A percentile compares a stretch with the other conserved stretches of the same genome.
These are phyloP conservation scores for Sinella curviseta DNA, from an alignment of 1,140 invertebrate genomes.

Conservation along the genomic window DNA sequence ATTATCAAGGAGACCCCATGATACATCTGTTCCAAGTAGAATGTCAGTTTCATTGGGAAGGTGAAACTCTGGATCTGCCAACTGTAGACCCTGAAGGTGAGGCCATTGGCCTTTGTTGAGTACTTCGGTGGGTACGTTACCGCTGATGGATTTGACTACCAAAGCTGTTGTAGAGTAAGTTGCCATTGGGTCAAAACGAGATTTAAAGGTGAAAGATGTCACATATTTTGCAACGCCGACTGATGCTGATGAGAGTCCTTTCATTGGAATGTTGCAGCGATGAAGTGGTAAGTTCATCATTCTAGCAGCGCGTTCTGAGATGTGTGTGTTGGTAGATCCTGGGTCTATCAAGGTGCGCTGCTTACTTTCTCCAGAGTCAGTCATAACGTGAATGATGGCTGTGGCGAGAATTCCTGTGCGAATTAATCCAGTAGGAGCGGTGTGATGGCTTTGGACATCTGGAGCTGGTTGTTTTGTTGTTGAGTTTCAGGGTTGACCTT, in stretches of 20 bases:
- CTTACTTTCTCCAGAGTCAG: background rate
- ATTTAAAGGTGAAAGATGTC: background rate
- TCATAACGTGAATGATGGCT: background rate
- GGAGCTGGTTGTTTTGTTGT: background rate
- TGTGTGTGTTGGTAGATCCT: background rate
- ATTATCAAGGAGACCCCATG: background rate
- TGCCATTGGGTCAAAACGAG: background rate
- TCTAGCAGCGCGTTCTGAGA: background rate
- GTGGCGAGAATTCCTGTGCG: background rate
- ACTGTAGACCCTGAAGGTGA: background rate
- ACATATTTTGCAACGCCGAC: background rate
- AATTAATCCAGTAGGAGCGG: background rate
- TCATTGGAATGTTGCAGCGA: background rate
- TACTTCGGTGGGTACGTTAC: background rate
- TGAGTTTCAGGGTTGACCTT: background rate
- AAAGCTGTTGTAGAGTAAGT: background rate
- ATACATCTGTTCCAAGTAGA: constrained; percentile 3
- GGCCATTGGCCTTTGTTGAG: background rate
- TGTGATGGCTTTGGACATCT: background rate
- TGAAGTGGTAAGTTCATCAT: background rate
- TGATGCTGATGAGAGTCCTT: background rate
- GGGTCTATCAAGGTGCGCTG: background rate
- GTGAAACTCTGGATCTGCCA: constrained; percentile 19
- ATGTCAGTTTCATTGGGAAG: background rate
- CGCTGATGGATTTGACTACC: background rate